A percentile compares a stretch with the other conserved stretches of the same genome.
These are phyloP conservation scores for Poeciliopsis turneri DNA, from an alignment of 2,797 vertebrate genomes.

Conservation along the genomic window DNA sequence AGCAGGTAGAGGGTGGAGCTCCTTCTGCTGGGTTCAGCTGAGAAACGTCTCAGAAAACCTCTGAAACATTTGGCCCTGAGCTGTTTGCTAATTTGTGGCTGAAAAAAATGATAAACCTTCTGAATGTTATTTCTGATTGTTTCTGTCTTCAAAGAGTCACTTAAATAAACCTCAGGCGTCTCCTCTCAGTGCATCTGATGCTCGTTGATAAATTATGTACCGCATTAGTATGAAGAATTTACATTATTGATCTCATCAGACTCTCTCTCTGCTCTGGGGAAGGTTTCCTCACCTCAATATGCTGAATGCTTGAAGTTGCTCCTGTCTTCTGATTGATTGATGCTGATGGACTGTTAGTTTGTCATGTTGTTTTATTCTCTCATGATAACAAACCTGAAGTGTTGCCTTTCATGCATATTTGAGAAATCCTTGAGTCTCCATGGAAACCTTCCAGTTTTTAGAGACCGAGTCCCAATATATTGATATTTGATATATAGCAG, in stretches of 20 bases:
- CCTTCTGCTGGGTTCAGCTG: background rate
- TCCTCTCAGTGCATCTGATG: background rate
- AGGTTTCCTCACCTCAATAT: background rate
- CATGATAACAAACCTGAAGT: too few relatives aligned
- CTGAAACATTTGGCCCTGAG: background rate
- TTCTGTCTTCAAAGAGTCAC: background rate
- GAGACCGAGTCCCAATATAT: too few relatives aligned
- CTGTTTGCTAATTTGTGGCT: background rate
- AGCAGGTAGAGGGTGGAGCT: constrained; percentile 7
- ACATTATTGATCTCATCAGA: background rate
- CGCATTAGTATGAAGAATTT: background rate
- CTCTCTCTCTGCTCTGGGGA: background rate
- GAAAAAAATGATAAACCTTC: background rate
- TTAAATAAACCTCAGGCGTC: background rate
- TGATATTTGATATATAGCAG: too few relatives aligned
- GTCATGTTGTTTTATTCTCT: too few relatives aligned
- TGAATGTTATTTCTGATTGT: background rate
- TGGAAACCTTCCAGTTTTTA: too few relatives aligned
- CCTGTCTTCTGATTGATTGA: background rate
- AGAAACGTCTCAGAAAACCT: background rate
- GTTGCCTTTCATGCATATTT: too few relatives aligned
- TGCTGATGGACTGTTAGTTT: background rate
- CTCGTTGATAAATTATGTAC: background rate
- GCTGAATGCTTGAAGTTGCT: background rate
- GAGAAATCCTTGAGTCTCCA: too few relatives aligned